Evolutionary conservation across 2,888 invertebrate species (phyloP).

Genomic region (Phragmatobia fuliginosa): DNA sequence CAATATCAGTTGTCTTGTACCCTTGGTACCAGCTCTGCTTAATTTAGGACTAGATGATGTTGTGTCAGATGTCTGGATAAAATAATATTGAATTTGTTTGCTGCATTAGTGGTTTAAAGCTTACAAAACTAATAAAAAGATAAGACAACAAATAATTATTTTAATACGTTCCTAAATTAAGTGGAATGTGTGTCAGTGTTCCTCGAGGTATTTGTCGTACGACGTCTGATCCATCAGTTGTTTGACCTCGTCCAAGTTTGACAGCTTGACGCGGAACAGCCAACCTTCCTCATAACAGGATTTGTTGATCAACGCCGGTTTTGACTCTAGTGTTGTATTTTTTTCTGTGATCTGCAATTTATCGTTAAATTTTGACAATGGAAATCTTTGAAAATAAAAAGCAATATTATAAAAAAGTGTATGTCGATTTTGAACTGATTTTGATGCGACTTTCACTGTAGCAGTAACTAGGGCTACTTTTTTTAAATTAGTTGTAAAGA

Average conservation of each 20-base stretch:
- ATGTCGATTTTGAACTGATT: too few species aligned
- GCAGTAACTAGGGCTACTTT: too few species aligned
- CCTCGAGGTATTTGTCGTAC: conserved; percentile 88
- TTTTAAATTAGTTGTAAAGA: too few species aligned
- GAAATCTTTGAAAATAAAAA: background rate
- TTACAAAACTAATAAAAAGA: background rate
- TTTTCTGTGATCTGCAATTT: conserved; percentile 88
- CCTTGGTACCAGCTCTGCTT: too few species aligned
- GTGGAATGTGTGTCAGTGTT: conserved; percentile 56
- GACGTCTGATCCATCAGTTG: conserved; percentile 90
- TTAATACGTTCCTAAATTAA: conserved; percentile 42
- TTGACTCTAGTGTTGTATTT: conserved; percentile 90
- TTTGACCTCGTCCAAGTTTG: conserved; percentile 88
- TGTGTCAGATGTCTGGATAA: too few species aligned
- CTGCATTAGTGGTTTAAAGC: background rate
- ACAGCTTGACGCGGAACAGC: conserved; percentile 92
- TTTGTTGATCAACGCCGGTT: conserved; percentile 92
- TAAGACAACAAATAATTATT: conserved; percentile 28
- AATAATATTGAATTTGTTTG: too few species aligned
- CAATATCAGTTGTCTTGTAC: too few species aligned
- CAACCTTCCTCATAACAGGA: conserved; percentile 95
- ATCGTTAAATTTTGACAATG: background rate
- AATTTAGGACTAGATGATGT: too few species aligned
- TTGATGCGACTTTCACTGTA: too few species aligned
- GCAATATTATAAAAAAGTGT: too few species aligned